A percentile compares a stretch with the other conserved stretches of the same genome.
These are phyloP conservation scores for Orthochromis indermauri DNA, from an alignment of 2,113 vertebrate species.

Conservation along the genomic window DNA sequence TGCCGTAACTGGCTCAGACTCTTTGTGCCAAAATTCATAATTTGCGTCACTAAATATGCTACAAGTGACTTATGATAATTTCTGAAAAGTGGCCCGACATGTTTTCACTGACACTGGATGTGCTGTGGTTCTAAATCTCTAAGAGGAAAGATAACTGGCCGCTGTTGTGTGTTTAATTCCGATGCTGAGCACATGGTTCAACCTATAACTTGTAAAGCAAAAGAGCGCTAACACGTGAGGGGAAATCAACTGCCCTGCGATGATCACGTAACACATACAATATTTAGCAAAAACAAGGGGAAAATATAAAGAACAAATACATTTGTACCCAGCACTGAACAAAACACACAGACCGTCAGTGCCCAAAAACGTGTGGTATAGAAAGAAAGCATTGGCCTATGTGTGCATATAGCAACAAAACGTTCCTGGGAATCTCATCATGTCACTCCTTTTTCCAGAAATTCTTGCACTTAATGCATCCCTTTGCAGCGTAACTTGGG, in stretches of 20 bases:
- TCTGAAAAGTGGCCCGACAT: background rate
- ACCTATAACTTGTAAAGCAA: background rate
- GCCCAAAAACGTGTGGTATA: background rate
- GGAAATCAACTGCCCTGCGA: background rate
- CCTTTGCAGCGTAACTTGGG: background rate
- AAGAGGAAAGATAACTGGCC: too few relatives aligned
- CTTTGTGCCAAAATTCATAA: background rate
- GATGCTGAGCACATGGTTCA: background rate
- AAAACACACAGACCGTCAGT: background rate
- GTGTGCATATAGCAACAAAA: background rate
- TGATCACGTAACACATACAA: background rate
- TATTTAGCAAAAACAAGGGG: background rate
- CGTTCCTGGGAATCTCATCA: background rate
- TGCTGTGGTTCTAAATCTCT: background rate
- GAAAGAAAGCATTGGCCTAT: background rate
- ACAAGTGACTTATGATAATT: background rate
- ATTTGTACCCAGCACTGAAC: background rate
- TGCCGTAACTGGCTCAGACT: background rate
- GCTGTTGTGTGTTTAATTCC: background rate
- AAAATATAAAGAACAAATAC: background rate
- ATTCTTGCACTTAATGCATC: background rate
- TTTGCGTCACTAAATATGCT: background rate
- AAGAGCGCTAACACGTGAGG: background rate
- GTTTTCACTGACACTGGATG: background rate
- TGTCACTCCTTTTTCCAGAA: background rate